These are phyloP conservation scores for Piaya cayana DNA, from an alignment of 2,113 vertebrate genomes.

Conservation along the genomic window DNA sequence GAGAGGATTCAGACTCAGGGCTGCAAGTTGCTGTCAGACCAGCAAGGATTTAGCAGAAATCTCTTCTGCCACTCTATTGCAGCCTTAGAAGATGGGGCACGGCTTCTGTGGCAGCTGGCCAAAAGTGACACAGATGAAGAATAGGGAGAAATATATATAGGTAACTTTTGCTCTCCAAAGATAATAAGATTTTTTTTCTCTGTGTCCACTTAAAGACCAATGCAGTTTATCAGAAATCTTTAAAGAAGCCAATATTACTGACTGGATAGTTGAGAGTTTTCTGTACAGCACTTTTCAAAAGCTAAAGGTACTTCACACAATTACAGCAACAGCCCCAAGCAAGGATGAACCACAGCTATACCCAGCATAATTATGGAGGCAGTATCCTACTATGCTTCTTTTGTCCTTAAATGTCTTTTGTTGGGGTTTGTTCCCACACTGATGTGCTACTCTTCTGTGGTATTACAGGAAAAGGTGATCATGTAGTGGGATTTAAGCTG, in stretches of 20 bases:
- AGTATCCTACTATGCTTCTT: not conserved
- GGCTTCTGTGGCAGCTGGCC: not conserved
- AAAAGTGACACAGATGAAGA: not conserved
- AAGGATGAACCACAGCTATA: not conserved
- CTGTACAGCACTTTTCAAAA: not conserved
- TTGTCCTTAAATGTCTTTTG: not conserved
- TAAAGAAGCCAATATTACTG: not conserved
- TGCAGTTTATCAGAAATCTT: not conserved
- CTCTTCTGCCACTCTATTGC: not conserved
- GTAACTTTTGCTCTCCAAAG: not conserved
- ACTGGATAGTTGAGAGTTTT: not conserved
- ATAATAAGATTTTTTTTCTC: not conserved
- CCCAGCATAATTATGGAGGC: rapidly evolving
- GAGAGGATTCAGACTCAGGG: not conserved
- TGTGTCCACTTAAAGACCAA: not conserved
- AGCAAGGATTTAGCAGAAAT: not conserved
- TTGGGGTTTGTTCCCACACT: not conserved
- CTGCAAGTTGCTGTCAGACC: not conserved
- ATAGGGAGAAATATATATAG: not conserved
- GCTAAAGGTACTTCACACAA: not conserved
- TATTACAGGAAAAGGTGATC: not conserved
- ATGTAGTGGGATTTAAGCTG: not conserved
- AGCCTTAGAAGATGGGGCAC: not conserved
- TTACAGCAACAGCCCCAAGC: not conserved
- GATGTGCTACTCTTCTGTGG: not conserved